Base-by-base conservation (phyloP, 1,140 invertebrate species). In the Drosophila melanica region DNA sequence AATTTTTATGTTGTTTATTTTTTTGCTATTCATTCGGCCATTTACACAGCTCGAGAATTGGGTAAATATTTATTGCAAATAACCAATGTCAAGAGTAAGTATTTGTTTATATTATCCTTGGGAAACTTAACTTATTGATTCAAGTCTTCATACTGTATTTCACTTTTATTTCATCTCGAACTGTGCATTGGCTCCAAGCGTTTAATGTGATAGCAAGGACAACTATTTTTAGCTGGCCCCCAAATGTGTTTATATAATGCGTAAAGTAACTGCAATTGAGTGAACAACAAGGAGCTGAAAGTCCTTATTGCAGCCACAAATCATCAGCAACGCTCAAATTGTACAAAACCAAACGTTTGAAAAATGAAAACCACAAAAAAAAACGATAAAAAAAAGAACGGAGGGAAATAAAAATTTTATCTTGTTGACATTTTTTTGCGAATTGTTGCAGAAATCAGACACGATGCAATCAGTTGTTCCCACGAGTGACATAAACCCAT, bases 401-500 rank as follows among this genome's bases (percentile, higher is more conserved):
- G 37, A 67, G 18, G 35, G n/a, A 67, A 59, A 73, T 41, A 62
- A 18, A 47, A 57, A n/a, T 8, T 37, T 37, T 42, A 37, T 53
- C n/a, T 77, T 75, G 65, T 54, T 42, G 60, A 77, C 59, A 62
- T 20, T n/a, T 50, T n/a, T 35, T 71, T 55, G 70, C 84, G 68
- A 75, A 86, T 76, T 76, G 79, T 70, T 72, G 77, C 75, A 77
- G 63, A 89, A 87, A 87, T 87, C 84, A 82, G 42, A 89, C 82
- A 65, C 82, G 79, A 77, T 76, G 69, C 82, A 87, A 81, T 77
- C 80, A 77, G 77, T 67, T 63, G 68, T 70, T 79, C 79, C 85
- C 85, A 64, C 51, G 80, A 84, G 77, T 90, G 85, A 70, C 81
- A 89, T 89, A 84, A 90, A 90, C 80, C 77, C 84, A 74, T 74